Base-by-base conservation (phyloP, 2,888 invertebrate species). In the Epirrita christyi region DNA sequence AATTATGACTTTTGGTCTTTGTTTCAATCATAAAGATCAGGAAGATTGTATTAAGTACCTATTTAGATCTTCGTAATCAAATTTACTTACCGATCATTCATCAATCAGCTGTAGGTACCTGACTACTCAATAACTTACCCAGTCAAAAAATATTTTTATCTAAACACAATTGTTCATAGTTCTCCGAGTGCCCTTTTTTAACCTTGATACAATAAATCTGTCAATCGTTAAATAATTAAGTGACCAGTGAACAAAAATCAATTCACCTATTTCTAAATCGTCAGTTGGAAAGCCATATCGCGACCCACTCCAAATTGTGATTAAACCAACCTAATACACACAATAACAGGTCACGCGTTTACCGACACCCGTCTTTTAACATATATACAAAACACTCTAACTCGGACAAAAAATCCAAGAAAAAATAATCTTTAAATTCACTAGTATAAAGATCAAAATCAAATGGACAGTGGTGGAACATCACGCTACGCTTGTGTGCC, bases 301-400 rank as follows among this genome's bases (percentile, higher is more conserved):
- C 86, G 80, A 80, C 86, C 85, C 88, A 89, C 89, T 90, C 90
- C 84, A 87, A 91, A 90, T 90, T 89, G 90, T 92, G 91, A 92
- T 91, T 91, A 91, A 91, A 87, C 83, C 86, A 89, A 86, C 89
- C 89, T 87, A 90, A 91, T 90, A 89, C 89, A 91, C 88, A 91
- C 90, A 91, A 88, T 88, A 90, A 91, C 91, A 88, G 89, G 89
- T 89, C 91, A 88, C 85, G 85, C 89, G 83, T 82, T 87, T 88
- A 85, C 89, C 83, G 80, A 86, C 88, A 86, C 85, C 84, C 78
- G 75, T 78, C 67, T 71, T 58, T 73, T 74, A 70, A 63, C 65
- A 66, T 63, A 66, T 50, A 5, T 60, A 55, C 62, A 74, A 70
- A 68, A 61, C 54, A 57, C 21, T 4, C 2, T 21, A 21, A 21